Conservation (phyloP, 2,113 vertebrate species). For the Poeciliopsis prolifica region DNA sequence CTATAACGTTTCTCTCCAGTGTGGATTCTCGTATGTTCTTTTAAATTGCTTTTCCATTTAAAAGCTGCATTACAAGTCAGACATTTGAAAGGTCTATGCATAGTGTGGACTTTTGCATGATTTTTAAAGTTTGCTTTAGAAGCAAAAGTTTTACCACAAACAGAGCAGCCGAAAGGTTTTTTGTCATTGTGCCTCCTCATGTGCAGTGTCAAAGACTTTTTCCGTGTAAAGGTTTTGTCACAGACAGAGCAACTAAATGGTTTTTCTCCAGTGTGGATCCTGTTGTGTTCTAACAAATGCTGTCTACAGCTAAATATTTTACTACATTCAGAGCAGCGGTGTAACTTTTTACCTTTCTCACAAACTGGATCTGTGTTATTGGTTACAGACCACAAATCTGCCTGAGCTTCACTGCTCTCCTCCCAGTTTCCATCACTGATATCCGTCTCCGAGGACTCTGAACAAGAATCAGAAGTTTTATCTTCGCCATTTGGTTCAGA, state of each 20-base stretch:
- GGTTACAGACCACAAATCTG: neutral
- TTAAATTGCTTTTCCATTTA: no score
- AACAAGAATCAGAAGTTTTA: neutral
- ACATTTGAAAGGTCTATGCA: no score
- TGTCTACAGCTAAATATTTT: constrained; percentile 36
- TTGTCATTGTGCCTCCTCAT: neutral
- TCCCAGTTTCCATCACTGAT: constrained; percentile 33
- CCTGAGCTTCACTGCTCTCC: neutral
- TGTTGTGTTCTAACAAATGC: neutral
- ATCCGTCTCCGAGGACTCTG: neutral
- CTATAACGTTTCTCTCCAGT: no score
- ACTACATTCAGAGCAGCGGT: constrained; percentile 32
- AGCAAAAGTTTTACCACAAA: neutral
- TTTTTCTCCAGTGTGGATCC: constrained; percentile 8
- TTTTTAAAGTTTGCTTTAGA: neutral
- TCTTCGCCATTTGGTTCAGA: neutral
- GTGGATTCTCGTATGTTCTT: no score
- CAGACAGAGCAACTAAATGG: constrained; percentile 1
- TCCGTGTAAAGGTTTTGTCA: constrained; percentile 29
- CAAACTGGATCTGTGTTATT: neutral
- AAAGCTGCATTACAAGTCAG: no score
- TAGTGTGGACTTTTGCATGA: neutral
- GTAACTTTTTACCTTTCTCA: neutral
- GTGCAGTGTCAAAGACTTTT: constrained; percentile 10
- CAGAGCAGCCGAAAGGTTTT: constrained; percentile 4